Evolutionary conservation across 2,113 vertebrate species (phyloP).

Genomic region (Aptenodytes forsteri): DNA sequence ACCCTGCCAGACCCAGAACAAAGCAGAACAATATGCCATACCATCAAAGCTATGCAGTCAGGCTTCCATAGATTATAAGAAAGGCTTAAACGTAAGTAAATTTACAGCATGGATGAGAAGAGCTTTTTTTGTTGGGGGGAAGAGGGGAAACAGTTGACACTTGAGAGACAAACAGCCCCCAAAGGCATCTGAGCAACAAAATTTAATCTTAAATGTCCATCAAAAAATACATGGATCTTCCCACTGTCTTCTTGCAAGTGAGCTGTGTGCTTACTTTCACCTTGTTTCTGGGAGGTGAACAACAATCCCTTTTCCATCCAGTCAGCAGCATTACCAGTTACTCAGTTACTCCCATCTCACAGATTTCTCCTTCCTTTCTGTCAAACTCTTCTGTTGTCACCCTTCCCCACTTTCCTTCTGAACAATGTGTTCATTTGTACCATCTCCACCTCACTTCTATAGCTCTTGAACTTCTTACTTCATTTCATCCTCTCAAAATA

Average conservation of each 20-base stretch:
- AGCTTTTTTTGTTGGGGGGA: neutral
- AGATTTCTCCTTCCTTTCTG: neutral
- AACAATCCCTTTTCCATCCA: neutral
- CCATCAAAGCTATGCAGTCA: neutral
- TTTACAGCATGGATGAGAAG: neutral
- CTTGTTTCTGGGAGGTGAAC: neutral
- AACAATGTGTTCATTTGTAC: neutral
- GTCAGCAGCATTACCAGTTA: neutral
- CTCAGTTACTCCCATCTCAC: neutral
- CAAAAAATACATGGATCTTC: neutral
- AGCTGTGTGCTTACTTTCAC: neutral
- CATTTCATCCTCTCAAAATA: neutral
- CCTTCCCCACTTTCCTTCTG: neutral
- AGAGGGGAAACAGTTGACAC: neutral
- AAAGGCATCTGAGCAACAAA: neutral
- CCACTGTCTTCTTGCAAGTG: neutral
- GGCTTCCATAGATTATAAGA: neutral
- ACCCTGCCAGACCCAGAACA: neutral
- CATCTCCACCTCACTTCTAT: neutral
- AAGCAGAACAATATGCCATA: neutral
- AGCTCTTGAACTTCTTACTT: neutral
- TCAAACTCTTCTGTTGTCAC: neutral
- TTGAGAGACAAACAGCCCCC: neutral
- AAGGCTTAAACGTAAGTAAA: neutral
- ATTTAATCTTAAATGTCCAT: neutral